Percentiles rank a stretch among this genome's conserved stretches.
Evolutionary conservation across 2,797 vertebrate genomes (phyloP).

Genomic region (Hippocampus kuda): DNA sequence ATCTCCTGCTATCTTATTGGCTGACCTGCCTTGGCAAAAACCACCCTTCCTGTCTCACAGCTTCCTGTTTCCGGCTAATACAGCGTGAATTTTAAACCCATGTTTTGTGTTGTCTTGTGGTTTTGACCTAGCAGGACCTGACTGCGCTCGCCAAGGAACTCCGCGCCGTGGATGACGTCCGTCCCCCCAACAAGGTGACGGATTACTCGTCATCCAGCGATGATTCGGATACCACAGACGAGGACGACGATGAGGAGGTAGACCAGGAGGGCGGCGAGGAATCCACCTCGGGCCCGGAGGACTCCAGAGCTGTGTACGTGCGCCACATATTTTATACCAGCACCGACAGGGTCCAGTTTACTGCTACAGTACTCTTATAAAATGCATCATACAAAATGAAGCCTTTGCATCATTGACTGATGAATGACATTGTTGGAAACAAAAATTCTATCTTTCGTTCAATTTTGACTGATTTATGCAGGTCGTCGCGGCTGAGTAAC

Average conservation of each 20-base stretch:
- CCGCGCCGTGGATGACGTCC: conserved; percentile 87
- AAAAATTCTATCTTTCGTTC: no score
- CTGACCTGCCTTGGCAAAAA: conserved; percentile 38
- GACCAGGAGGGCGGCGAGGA: conserved; percentile 93
- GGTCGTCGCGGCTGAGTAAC: conserved; percentile 82
- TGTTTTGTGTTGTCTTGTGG: not conserved
- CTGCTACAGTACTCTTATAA: no score
- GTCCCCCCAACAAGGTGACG: conserved; percentile 91
- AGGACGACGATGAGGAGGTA: conserved; percentile 93
- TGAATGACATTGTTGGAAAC: no score
- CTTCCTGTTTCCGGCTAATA: conserved; percentile 30
- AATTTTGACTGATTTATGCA: conserved; percentile 14
- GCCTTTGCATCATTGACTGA: no score
- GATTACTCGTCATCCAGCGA: conserved; percentile 98
- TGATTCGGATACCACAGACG: conserved; percentile 92
- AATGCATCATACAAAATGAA: no score
- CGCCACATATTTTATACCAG: not conserved
- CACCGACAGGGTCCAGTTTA: no score
- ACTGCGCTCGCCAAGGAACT: conserved; percentile 93
- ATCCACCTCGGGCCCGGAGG: conserved; percentile 88
- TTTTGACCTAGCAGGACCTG: conserved; percentile 72
- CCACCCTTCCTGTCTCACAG: conserved; percentile 40
- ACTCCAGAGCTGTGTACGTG: conserved; percentile 81
- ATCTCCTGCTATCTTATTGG: conserved; percentile 33
- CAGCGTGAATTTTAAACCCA: conserved; percentile 4